Evolutionary conservation across 1,140 invertebrate genomes (phyloP).

Genomic region (Periplaneta americana): DNA sequence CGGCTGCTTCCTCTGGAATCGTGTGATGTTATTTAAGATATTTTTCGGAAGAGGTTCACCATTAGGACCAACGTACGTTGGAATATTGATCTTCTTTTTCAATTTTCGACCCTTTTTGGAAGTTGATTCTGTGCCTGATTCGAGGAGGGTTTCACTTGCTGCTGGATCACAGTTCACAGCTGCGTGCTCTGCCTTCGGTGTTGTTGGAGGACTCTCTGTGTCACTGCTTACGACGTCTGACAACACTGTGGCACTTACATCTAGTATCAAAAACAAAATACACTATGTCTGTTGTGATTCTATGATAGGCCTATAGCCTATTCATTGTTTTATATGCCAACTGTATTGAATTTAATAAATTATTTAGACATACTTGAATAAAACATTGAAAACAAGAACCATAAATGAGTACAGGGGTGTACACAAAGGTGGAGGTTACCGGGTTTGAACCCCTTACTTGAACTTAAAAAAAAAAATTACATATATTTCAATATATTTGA

Average conservation of each 20-base stretch:
- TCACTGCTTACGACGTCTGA: slow-evolving; percentile 29
- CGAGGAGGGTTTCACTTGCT: background rate
- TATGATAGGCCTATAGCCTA: too few species aligned
- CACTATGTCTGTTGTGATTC: too few species aligned
- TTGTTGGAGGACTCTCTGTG: slow-evolving; percentile 24
- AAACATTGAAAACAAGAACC: too few species aligned
- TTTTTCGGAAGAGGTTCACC: slow-evolving; percentile 1
- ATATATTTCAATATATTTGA: too few species aligned
- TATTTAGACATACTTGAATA: too few species aligned
- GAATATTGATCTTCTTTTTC: slow-evolving; percentile 8
- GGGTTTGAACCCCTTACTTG: too few species aligned
- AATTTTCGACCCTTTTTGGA: slow-evolving; percentile 6
- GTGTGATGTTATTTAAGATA: slow-evolving; percentile 9
- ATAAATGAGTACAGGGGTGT: too few species aligned
- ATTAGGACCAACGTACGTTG: slow-evolving; percentile 23
- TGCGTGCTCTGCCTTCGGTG: slow-evolving; percentile 22
- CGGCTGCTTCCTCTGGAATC: slow-evolving; percentile 43
- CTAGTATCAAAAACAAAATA: background rate
- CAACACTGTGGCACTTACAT: background rate
- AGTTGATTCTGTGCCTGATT: background rate
- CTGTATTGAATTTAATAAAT: too few species aligned
- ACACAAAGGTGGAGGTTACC: too few species aligned
- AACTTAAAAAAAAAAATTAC: too few species aligned
- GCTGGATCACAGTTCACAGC: background rate
- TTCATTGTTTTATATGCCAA: too few species aligned